Percentiles rank a stretch among this genome's conserved stretches.
These are phyloP conservation scores for Urocolius indicus DNA, from an alignment of 2,113 vertebrate species.

Conservation along the genomic window DNA sequence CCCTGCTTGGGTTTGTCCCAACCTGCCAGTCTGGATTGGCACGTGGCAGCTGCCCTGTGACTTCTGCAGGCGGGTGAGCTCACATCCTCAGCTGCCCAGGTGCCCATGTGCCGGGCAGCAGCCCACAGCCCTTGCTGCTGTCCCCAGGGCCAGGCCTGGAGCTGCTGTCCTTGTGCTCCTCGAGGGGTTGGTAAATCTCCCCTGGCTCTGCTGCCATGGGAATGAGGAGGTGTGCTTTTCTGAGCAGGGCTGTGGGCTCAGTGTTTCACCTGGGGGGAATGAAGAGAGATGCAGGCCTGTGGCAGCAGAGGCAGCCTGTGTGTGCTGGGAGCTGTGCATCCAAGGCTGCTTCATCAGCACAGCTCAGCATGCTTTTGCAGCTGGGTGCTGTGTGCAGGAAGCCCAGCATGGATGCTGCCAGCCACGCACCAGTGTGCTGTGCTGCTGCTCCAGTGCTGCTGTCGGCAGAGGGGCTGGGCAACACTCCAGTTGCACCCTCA, in stretches of 20 bases:
- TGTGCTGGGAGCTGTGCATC: background rate
- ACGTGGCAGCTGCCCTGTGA: fast-evolving
- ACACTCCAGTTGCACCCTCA: background rate
- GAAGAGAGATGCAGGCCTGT: background rate
- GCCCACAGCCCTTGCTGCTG: background rate
- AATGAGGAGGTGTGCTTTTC: background rate
- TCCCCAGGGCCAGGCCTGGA: background rate
- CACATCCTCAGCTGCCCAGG: background rate
- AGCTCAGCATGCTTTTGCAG: background rate
- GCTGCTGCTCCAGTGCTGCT: background rate
- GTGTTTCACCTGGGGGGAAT: background rate
- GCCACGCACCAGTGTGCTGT: background rate
- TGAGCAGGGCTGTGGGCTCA: background rate
- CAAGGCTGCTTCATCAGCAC: background rate
- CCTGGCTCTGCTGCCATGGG: background rate
- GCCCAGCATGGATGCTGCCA: background rate
- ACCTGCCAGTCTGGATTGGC: fast-evolving
- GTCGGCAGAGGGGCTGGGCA: background rate
- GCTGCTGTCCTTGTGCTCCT: background rate
- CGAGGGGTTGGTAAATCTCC: background rate
- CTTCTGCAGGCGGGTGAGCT: background rate
- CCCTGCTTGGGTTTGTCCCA: background rate
- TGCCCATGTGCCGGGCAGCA: background rate
- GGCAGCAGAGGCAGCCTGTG: background rate
- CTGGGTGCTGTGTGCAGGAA: background rate